Evolutionary conservation across 2,797 vertebrate genomes (phyloP).

Genomic region (Notolabrus celidotus): DNA sequence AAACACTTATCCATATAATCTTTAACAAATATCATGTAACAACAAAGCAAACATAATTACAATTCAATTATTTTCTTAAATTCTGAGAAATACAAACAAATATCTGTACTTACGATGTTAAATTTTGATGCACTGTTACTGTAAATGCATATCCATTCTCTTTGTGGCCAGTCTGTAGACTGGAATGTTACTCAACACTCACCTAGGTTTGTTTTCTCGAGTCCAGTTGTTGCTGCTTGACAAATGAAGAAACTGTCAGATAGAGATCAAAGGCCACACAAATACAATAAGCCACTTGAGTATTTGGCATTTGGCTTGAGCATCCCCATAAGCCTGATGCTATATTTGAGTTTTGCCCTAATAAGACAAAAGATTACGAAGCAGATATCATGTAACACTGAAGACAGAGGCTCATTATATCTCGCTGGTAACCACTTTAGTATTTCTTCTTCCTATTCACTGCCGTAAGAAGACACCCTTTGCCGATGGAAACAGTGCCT

Average conservation of each 20-base stretch:
- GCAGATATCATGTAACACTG: slow-evolving; percentile 70
- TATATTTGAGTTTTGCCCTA: slow-evolving; percentile 84
- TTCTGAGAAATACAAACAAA: background rate
- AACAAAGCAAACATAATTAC: background rate
- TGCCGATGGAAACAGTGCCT: slow-evolving; percentile 45
- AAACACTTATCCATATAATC: background rate
- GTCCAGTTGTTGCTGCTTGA: slow-evolving; percentile 72
- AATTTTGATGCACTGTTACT: slow-evolving; percentile 28
- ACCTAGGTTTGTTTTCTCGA: slow-evolving; percentile 66
- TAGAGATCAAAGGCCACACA: slow-evolving; percentile 72
- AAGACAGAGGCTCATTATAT: slow-evolving; percentile 78
- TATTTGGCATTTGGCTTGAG: slow-evolving; percentile 70
- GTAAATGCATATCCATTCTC: slow-evolving; percentile 33
- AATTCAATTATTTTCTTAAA: background rate
- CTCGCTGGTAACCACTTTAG: slow-evolving; percentile 71
- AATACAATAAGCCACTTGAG: slow-evolving; percentile 83
- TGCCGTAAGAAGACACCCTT: slow-evolving; percentile 51
- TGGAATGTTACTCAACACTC: slow-evolving; percentile 65
- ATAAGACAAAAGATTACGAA: slow-evolving; percentile 77
- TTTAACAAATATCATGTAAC: background rate
- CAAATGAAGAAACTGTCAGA: slow-evolving; percentile 72
- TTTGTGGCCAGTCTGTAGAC: slow-evolving; percentile 30
- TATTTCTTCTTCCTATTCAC: slow-evolving; percentile 71
- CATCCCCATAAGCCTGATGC: slow-evolving; percentile 62
- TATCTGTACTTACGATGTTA: slow-evolving; percentile 52